Evolutionary conservation across 2,797 vertebrate species (phyloP).

Genomic region (Trachurus trachurus): DNA sequence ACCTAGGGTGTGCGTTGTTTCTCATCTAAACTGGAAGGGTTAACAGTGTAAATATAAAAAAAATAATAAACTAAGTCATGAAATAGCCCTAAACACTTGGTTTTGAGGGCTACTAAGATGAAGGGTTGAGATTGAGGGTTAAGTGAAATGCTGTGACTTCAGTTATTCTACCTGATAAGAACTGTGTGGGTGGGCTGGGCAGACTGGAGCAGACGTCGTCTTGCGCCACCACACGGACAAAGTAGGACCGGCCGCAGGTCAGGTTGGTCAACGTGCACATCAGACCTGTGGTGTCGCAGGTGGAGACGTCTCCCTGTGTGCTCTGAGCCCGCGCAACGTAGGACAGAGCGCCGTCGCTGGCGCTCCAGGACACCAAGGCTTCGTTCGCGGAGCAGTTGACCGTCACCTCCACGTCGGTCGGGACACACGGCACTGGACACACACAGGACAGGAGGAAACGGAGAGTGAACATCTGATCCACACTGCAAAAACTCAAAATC

Average conservation of each 20-base stretch:
- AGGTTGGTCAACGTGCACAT: conserved; percentile 77
- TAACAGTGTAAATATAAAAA: too few species aligned
- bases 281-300: conserved; percentile 61
- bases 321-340: conserved; percentile 74
- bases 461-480: background rate
- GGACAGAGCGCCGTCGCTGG: conserved; percentile 75
- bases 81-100: too few species aligned
- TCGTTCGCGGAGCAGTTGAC: conserved; percentile 77
- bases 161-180: conserved; percentile 80
- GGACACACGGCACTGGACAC: conserved; percentile 85
- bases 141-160: background rate
- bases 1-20: too few species aligned
- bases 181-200: conserved; percentile 66
- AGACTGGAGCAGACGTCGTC: conserved; percentile 82
- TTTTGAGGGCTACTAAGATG: too few species aligned
- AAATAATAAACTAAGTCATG: too few species aligned
- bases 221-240: conserved; percentile 77
- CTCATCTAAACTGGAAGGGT: too few species aligned
- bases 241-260: conserved; percentile 79
- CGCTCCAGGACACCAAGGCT: conserved; percentile 79
- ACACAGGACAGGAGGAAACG: background rate
- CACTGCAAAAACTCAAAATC: too few species aligned
- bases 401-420: conserved; percentile 66
- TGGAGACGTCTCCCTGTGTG: conserved; percentile 19
- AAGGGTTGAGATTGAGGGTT: too few species aligned